Evolutionary conservation across 2,113 vertebrate species (phyloP).

Genomic region (Charina bottae): DNA sequence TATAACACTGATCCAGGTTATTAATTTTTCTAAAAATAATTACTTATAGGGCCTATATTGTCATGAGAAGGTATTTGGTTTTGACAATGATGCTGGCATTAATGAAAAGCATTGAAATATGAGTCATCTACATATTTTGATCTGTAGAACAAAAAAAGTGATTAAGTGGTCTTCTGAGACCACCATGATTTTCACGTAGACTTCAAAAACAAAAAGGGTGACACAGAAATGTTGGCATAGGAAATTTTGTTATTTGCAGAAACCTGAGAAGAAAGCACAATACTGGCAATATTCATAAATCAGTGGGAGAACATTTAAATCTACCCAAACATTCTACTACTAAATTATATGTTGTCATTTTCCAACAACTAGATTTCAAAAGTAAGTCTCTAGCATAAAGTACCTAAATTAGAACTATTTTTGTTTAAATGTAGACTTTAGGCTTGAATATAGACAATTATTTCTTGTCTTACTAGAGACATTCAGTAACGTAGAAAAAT

Average conservation of each 20-base stretch:
- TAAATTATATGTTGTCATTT: neutral
- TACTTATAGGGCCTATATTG: neutral
- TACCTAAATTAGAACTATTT: neutral
- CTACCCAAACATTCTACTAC: neutral
- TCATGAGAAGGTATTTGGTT: neutral
- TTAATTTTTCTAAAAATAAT: neutral
- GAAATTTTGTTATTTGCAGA: neutral
- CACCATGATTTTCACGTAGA: neutral
- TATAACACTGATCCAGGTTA: neutral
- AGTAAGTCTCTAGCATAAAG: neutral
- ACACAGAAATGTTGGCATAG: neutral
- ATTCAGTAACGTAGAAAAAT: neutral
- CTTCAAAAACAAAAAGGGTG: no score
- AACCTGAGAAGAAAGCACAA: neutral
- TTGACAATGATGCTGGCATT: neutral
- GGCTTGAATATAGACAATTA: neutral
- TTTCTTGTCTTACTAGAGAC: neutral
- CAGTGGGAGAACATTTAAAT: conserved; percentile 2
- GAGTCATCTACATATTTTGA: neutral
- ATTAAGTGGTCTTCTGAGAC: neutral
- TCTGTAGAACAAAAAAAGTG: neutral
- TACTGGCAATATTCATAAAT: neutral
- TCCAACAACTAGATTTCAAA: neutral
- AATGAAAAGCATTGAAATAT: neutral
- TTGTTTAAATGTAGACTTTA: neutral